These are phyloP conservation scores for Condylostylus longicornis DNA, from an alignment of 1,140 invertebrate species.

Conservation along the genomic window DNA sequence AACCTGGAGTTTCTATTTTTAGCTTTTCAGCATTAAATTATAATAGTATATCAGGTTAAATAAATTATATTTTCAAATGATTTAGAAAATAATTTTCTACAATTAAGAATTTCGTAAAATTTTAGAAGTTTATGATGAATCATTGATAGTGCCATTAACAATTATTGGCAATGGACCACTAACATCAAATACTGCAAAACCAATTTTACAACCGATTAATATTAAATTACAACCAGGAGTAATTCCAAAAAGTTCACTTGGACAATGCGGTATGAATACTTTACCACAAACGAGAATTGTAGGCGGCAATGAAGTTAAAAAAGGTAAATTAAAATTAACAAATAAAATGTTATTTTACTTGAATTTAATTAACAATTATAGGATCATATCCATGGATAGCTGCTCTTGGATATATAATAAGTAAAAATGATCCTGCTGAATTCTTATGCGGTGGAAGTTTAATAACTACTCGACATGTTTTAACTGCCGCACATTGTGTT, in stretches of 20 bases:
- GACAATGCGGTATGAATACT: constrained; percentile 23
- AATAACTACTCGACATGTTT: constrained; percentile 50
- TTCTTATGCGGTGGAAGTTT: constrained; percentile 73
- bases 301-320: constrained; percentile 26
- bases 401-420: constrained; percentile 48
- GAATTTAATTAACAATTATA: constrained; percentile 15
- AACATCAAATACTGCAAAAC: neutral
- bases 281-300: constrained; percentile 29
- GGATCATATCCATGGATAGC: constrained; percentile 60
- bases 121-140: neutral
- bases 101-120: no score
- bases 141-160: neutral
- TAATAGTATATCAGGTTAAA: no score
- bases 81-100: no score
- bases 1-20: no score
- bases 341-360: neutral
- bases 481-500: constrained; percentile 77
- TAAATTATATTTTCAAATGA: no score
- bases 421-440: constrained; percentile 32
- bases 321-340: constrained; percentile 10
- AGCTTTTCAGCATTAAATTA: no score
- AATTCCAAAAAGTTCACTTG: constrained; percentile 13
- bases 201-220: neutral
- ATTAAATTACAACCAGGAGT: neutral
- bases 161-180: neutral